phyloP scores from a whole-genome alignment of 2,888 invertebrate genomes.

The Leptinotarsa juncta region DNA sequence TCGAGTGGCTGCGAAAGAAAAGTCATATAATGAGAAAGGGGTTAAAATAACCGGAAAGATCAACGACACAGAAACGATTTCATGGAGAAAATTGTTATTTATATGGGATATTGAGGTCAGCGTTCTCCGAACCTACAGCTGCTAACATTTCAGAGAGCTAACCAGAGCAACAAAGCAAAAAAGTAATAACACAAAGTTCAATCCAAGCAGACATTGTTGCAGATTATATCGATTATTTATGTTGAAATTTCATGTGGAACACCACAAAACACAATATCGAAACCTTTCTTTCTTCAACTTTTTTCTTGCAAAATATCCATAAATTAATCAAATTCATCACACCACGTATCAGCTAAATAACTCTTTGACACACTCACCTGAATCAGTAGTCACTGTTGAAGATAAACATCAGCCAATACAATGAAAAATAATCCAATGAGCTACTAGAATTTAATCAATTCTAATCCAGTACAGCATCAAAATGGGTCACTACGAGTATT shows the following conservation, averaged over 20 bases:
- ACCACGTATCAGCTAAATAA: too few species aligned
- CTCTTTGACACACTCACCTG: not conserved
- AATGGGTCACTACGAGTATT: not conserved
- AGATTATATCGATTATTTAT: too few species aligned
- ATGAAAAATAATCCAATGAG: not conserved
- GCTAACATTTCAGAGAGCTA: too few species aligned
- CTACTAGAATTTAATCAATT: not conserved
- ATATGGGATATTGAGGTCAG: not conserved
- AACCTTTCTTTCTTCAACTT: too few species aligned
- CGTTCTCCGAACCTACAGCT: not conserved
- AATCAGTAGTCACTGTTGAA: not conserved
- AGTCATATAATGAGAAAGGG: constrained; percentile 6
- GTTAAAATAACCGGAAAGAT: constrained; percentile 5
- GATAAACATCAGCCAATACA: not conserved
- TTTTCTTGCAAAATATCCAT: too few species aligned
- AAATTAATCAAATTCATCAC: too few species aligned
- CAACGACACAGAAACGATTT: constrained; percentile 6
- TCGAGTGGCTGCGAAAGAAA: constrained; percentile 10
- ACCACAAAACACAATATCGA: too few species aligned
- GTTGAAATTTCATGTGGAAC: too few species aligned
- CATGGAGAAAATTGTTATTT: not conserved
- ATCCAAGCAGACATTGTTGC: too few species aligned
- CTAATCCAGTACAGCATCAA: not conserved
- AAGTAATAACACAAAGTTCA: too few species aligned
- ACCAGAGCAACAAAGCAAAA: too few species aligned